Conservation (phyloP, 2,888 invertebrate genomes). For the Tinea pellionella region DNA sequence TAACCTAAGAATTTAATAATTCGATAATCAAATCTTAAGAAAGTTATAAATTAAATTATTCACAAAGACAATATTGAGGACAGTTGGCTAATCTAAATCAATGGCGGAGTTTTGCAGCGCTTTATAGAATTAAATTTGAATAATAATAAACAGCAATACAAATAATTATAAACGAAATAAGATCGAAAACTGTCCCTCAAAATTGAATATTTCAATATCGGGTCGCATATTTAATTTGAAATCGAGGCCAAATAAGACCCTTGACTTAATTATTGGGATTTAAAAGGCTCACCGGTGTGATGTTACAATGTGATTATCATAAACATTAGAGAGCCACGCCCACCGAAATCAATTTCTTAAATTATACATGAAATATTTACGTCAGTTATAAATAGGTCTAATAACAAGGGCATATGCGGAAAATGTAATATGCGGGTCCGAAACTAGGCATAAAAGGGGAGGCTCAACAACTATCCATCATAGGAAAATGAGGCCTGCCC, state of each 20-base stretch:
- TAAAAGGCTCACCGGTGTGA: too few species aligned
- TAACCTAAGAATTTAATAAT: neutral
- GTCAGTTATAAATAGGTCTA: conserved; percentile 1
- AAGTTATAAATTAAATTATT: neutral
- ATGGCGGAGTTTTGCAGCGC: neutral
- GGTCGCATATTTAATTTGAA: too few species aligned
- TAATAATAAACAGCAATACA: neutral
- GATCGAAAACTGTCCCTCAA: neutral
- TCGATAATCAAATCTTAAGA: neutral
- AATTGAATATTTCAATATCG: too few species aligned
- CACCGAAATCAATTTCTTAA: neutral
- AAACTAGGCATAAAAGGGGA: conserved; percentile 9
- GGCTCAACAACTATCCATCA: conserved; percentile 22
- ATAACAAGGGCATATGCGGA: conserved; percentile 8
- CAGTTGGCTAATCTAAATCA: neutral
- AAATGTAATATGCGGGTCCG: conserved; percentile 7
- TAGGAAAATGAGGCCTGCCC: conserved; percentile 21
- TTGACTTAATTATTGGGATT: too few species aligned
- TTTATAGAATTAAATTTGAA: neutral
- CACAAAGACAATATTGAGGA: neutral
- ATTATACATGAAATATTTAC: neutral
- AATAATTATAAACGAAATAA: neutral
- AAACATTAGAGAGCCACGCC: neutral
- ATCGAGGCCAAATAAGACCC: too few species aligned
- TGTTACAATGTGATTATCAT: too few species aligned